Conservation (phyloP, 2,797 vertebrate species). For the Mustela erminea region DNA sequence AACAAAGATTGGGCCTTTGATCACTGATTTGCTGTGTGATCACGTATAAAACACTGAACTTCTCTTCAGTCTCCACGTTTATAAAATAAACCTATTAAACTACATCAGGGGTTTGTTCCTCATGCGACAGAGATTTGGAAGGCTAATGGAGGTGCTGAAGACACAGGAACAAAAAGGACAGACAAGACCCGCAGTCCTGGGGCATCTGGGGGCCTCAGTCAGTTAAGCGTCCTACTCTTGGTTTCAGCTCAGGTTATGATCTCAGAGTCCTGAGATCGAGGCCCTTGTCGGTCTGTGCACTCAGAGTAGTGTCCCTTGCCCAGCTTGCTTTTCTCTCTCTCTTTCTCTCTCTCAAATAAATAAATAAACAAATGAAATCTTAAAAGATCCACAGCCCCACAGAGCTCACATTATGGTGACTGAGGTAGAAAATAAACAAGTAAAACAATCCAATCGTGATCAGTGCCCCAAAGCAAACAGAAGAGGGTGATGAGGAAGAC, state of each 20-base stretch:
- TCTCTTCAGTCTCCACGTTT: neutral
- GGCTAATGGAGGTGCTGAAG: neutral
- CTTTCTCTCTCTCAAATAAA: neutral
- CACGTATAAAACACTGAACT: neutral
- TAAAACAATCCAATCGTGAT: neutral
- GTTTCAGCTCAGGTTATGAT: neutral
- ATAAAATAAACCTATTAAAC: neutral
- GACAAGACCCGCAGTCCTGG: neutral
- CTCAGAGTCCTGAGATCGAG: neutral
- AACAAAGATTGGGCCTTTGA: neutral
- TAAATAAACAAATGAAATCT: neutral
- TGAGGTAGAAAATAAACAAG: neutral
- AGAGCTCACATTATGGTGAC: neutral
- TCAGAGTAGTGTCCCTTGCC: neutral
- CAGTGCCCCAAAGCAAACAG: neutral
- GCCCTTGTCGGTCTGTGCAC: neutral
- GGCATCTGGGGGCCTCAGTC: neutral
- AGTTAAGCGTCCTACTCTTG: neutral
- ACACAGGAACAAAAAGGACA: neutral
- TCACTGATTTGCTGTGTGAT: neutral
- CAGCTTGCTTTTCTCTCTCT: neutral
- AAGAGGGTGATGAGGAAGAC: neutral
- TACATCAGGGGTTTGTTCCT: neutral
- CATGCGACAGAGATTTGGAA: neutral
- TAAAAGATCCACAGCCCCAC: neutral